These are phyloP conservation scores for Rhagoletis pomonella DNA, from an alignment of 1,140 invertebrate genomes.

Conservation along the genomic window DNA sequence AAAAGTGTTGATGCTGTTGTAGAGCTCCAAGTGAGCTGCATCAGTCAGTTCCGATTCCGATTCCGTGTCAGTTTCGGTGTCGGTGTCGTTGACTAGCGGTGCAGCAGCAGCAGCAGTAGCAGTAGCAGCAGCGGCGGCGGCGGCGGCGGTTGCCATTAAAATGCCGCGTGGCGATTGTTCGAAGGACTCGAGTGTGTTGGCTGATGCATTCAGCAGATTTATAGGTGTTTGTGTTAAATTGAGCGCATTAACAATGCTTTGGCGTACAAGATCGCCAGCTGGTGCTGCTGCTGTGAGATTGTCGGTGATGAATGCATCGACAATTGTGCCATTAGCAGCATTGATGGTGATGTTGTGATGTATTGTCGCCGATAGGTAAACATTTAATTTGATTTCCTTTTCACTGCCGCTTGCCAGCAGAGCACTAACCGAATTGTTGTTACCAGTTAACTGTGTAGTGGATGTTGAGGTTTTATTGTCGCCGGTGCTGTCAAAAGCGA, in stretches of 20 bases:
- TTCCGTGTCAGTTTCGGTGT: not conserved
- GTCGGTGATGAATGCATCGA: constrained; percentile 62
- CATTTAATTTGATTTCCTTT: constrained; percentile 69
- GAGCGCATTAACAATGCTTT: constrained; percentile 64
- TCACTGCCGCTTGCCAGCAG: constrained; percentile 55
- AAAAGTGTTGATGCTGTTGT: not conserved
- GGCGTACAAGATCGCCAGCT: constrained; percentile 62
- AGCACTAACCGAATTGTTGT: not conserved
- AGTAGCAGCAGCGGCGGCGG: not conserved
- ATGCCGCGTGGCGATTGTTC: constrained; percentile 59
- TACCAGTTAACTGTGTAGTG: not conserved
- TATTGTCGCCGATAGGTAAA: constrained; percentile 72
- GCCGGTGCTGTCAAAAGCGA: constrained; percentile 60
- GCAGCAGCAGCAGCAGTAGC: not conserved
- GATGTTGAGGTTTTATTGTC: not conserved
- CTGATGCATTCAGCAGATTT: constrained; percentile 33
- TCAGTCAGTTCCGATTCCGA: constrained; percentile 14
- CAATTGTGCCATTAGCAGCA: constrained; percentile 58
- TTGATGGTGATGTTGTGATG: constrained; percentile 74
- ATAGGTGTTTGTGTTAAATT: constrained; percentile 59
- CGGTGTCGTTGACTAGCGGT: not conserved
- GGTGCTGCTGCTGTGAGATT: constrained; percentile 58
- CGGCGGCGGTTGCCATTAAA: constrained; percentile 50
- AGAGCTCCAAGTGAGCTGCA: constrained; percentile 19
- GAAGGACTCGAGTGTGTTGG: constrained; percentile 59